phyloP scores from a whole-genome alignment of 2,888 invertebrate genomes.

The Acronicta aceris region DNA sequence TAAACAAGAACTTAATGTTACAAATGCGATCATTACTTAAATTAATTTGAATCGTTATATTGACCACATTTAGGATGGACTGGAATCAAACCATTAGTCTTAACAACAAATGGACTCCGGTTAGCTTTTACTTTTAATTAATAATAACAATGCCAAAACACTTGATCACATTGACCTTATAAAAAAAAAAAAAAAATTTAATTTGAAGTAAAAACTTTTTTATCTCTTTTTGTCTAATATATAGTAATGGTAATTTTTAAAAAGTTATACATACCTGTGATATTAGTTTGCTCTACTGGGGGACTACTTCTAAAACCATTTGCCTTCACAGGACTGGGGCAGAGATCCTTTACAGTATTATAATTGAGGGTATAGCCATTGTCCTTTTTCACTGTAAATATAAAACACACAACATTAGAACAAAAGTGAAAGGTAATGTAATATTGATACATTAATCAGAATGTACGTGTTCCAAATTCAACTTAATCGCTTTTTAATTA shows the following conservation, averaged over 20 bases:
- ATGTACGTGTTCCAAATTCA: conserved; percentile 24
- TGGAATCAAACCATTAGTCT: too few relatives aligned
- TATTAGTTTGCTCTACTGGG: conserved; percentile 85
- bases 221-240: too few relatives aligned
- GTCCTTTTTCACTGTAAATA: conserved; percentile 85
- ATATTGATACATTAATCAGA: conserved; percentile 13
- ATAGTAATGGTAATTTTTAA: background rate
- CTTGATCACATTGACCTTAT: too few relatives aligned
- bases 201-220: background rate
- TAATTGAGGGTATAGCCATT: conserved; percentile 86
- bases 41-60: conserved; percentile 16
- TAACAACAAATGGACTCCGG: background rate
- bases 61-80: background rate
- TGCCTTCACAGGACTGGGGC: conserved; percentile 85
- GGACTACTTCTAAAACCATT: conserved; percentile 86
- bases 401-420: conserved; percentile 36
- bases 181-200: too few relatives aligned
- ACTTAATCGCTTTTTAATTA: conserved; percentile 52
- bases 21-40: conserved; percentile 17
- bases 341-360: conserved; percentile 85
- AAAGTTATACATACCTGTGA: conserved; percentile 76
- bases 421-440: conserved; percentile 25
- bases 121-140: background rate
- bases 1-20: conserved; percentile 27
- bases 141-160: background rate